phyloP scores from a whole-genome alignment of 2,113 vertebrate genomes.

The Lonchura striata region DNA sequence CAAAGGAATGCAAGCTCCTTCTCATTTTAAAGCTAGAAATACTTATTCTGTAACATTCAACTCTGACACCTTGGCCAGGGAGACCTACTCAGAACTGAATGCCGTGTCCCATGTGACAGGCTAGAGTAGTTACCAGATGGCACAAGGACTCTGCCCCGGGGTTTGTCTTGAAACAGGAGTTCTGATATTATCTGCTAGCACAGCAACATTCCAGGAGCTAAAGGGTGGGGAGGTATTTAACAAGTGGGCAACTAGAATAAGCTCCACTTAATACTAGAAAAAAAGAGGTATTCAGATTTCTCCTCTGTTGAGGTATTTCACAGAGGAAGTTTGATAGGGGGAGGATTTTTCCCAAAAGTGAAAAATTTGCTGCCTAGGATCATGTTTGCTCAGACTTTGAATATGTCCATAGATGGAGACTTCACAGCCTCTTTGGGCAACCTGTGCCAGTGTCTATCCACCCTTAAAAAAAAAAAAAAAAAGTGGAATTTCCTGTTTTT shows the following conservation, averaged over 20 bases:
- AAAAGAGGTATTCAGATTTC: slow-evolving; percentile 7
- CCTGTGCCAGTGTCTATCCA: neutral
- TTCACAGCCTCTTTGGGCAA: neutral
- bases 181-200: slow-evolving; percentile 42
- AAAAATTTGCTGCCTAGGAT: neutral
- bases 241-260: slow-evolving; percentile 12
- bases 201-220: slow-evolving; percentile 37
- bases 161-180: slow-evolving; percentile 38
- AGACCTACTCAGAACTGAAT: neutral
- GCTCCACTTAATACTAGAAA: slow-evolving; percentile 7
- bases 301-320: neutral
- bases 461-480: neutral
- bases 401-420: neutral
- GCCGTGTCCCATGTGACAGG: neutral
- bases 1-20: neutral
- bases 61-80: neutral
- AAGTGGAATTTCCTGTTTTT: neutral
- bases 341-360: neutral
- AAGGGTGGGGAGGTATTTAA: slow-evolving; percentile 52
- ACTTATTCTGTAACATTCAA: neutral
- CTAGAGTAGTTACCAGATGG: neutral
- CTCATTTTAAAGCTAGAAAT: neutral
- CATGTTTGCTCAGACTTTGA: neutral
- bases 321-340: neutral
- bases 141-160: neutral